These are phyloP conservation scores for Hyppa rectilinea DNA, from an alignment of 2,888 invertebrate genomes.

Conservation along the genomic window DNA sequence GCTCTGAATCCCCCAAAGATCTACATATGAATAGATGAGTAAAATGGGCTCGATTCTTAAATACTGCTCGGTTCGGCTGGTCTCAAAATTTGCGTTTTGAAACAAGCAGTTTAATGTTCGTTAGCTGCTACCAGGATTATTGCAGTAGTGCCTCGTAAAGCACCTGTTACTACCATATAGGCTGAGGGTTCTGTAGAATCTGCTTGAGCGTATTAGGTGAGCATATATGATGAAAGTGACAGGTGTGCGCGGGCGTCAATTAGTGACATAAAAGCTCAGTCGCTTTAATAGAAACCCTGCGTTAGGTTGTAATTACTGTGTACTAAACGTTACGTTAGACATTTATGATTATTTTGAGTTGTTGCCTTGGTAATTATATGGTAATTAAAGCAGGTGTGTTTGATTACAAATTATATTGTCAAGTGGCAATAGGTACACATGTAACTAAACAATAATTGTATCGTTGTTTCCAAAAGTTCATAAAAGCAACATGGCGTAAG, in stretches of 20 bases:
- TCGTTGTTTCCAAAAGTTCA: neutral
- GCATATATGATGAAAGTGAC: neutral
- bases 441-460: neutral
- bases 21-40: neutral
- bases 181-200: neutral
- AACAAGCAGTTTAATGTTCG: neutral
- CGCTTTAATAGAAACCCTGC: conserved; percentile 46
- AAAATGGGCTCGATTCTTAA: neutral
- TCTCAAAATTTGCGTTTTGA: neutral
- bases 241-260: conserved; percentile 32
- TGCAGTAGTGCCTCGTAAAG: neutral
- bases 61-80: too few species aligned
- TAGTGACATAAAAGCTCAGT: conserved; percentile 38
- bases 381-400: conserved; percentile 12
- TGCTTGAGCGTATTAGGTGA: neutral
- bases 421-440: neutral
- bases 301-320: conserved; percentile 38
- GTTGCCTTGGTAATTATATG: neutral
- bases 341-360: neutral
- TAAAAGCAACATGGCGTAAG: neutral
- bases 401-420: conserved; percentile 2
- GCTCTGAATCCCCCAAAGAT: neutral
- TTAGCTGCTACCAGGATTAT: neutral
- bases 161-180: neutral
- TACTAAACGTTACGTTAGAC: neutral